Evolutionary conservation across 2,797 vertebrate species (phyloP), one percentile per base, ranked within the genome.

Genomic region (Enteromius viviparus): DNA sequence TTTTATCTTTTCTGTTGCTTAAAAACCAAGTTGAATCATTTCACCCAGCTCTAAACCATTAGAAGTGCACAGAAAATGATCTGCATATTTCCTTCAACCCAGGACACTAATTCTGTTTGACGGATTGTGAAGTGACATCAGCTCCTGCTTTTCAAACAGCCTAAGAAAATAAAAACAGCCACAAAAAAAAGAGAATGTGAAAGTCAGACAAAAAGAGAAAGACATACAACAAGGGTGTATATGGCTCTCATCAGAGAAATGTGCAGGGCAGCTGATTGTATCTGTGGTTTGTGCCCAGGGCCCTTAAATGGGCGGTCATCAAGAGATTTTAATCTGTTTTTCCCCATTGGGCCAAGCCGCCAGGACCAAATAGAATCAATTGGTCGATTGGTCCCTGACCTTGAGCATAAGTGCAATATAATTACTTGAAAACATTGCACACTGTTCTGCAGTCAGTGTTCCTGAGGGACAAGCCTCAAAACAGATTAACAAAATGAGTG

Each of bases 251-350:
- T 71, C 78, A 86, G 86, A 78, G 53, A 81, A 89, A 87, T 89
- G 91, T 87, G 89, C 84, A 87, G 88, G 86, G 88, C 88, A 75
- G 85, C 89, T 89, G 90, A 92, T 92, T 90, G 87, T 90, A 88
- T 93, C 89, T 91, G 85, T 88, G 84, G 82, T 90, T 85, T 70
- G 70, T 26, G 64, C 69, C 64, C 66, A 69, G 84, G 87, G 89
- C 88, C 89, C 90, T 87, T 85, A 89, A 90, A 87, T 71, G 89
- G 76, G 74, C 11, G n/a, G 87, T 85, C 88, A 84, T 90, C 88
- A 81, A 82, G 77, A 80, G 89, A 87, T 89, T 88, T 92, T 93
- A 94, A 94, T 94, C 92, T 90, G 90, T 93, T 93, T 92, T 91
- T 92, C 89, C 89, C 89, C 88, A 85, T 17, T 85, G 89, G 87